These are phyloP conservation scores for Xanthorhoe spadicearia DNA, from an alignment of 2,888 invertebrate genomes.

Conservation along the genomic window DNA sequence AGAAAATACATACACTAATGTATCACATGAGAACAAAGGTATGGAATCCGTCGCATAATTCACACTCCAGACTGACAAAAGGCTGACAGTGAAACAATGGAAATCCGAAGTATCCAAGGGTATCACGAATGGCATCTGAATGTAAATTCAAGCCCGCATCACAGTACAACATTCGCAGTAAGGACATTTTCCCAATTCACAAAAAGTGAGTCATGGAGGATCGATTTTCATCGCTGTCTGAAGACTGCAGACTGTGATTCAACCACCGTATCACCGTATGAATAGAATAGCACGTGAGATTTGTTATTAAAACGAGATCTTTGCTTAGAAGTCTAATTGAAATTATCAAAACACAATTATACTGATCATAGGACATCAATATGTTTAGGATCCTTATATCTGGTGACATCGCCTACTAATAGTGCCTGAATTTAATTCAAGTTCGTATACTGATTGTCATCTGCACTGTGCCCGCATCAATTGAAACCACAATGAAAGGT, in stretches of 20 bases:
- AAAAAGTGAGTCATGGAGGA: not conserved
- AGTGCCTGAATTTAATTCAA: no score
- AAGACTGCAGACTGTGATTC: not conserved
- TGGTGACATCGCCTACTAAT: not conserved
- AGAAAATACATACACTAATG: not conserved
- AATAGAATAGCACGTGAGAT: not conserved
- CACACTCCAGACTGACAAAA: constrained; percentile 36
- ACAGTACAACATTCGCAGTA: constrained; percentile 19
- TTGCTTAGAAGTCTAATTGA: no score
- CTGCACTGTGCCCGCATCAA: constrained; percentile 55
- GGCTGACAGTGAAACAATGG: constrained; percentile 37
- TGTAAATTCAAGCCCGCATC: constrained; percentile 39
- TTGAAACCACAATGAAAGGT: constrained; percentile 51
- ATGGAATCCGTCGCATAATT: constrained; percentile 29
- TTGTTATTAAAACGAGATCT: not conserved
- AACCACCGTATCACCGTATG: not conserved
- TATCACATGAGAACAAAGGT: constrained; percentile 5
- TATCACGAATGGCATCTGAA: constrained; percentile 40
- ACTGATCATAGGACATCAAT: no score
- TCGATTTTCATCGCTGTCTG: not conserved
- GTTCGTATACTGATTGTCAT: constrained; percentile 20
- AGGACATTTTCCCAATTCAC: not conserved
- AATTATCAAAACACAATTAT: no score
- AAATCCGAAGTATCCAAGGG: constrained; percentile 45
- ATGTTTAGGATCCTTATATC: no score